Conservation (phyloP, 1,140 invertebrate genomes). For the Drosophila sturtevanti region DNA sequence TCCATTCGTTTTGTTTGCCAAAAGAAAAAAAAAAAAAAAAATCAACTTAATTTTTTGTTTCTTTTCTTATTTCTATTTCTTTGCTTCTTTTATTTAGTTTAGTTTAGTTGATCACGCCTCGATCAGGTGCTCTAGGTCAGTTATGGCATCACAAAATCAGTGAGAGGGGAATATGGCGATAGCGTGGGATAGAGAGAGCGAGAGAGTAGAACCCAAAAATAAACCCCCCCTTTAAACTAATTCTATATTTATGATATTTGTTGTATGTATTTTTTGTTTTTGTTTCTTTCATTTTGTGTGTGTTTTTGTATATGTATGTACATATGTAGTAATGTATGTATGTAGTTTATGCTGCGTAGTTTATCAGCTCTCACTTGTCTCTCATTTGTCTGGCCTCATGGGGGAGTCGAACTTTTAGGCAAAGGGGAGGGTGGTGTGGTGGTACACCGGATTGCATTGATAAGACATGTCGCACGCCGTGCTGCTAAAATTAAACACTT, state of each 20-base stretch:
- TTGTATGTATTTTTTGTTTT: not conserved
- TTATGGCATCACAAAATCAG: slow-evolving; percentile 53
- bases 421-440: not conserved
- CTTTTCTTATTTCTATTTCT: slow-evolving; percentile 2
- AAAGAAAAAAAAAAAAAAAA: slow-evolving; percentile 1
- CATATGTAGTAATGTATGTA: too few relatives aligned
- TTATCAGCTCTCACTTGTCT: slow-evolving; percentile 46
- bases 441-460: slow-evolving; percentile 40
- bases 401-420: not conserved
- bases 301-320: too few relatives aligned
- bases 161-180: slow-evolving; percentile 1
- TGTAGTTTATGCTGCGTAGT: slow-evolving; percentile 75
- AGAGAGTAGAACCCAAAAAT: slow-evolving; percentile 56
- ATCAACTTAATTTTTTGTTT: slow-evolving; percentile 1
- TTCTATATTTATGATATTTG: slow-evolving; percentile 67
- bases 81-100: slow-evolving; percentile 10
- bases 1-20: not conserved
- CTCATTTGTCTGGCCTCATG: slow-evolving; percentile 9
- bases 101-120: slow-evolving; percentile 62
- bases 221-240: slow-evolving; percentile 46
- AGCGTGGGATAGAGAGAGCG: slow-evolving; percentile 29
- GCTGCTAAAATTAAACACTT: slow-evolving; percentile 61
- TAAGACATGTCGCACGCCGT: slow-evolving; percentile 62
- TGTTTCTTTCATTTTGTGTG: not conserved
- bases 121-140: slow-evolving; percentile 77